A percentile compares a stretch with the other conserved stretches of the same genome.
Evolutionary conservation across 2,888 invertebrate genomes (phyloP).

Genomic region (Aelia acuminata): DNA sequence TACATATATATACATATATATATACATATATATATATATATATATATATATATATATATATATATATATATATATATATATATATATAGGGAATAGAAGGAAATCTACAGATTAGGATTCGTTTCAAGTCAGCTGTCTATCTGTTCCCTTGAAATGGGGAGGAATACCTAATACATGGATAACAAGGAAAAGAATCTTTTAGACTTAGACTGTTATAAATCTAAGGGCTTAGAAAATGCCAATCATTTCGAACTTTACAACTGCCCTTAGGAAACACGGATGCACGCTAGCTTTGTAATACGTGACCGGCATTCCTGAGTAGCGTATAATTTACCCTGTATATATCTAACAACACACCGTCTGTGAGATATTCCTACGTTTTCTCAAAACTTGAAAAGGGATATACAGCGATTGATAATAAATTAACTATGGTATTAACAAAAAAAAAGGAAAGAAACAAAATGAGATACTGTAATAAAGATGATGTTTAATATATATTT

Average conservation of each 20-base stretch:
- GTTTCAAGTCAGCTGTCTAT: neutral
- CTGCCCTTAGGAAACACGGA: slow-evolving; percentile 7
- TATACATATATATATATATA: too few species aligned
- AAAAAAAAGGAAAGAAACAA: neutral
- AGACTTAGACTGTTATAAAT: slow-evolving; percentile 25
- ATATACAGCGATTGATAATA: neutral
- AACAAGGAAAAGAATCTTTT: slow-evolving; percentile 34
- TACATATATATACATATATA: too few species aligned
- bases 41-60: too few species aligned
- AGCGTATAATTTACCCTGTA: slow-evolving; percentile 47
- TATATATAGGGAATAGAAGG: neutral
- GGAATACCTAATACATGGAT: slow-evolving; percentile 21
- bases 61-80: too few species aligned
- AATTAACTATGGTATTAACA: neutral
- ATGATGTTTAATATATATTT: too few species aligned
- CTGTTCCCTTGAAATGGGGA: neutral
- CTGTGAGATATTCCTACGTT: neutral
- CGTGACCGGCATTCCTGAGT: neutral
- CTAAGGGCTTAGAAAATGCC: slow-evolving; percentile 10
- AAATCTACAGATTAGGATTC: neutral
- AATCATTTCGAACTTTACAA: slow-evolving; percentile 44
- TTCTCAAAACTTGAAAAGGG: neutral
- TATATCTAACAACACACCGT: slow-evolving; percentile 20
- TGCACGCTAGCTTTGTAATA: slow-evolving; percentile 10
- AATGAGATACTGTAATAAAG: too few species aligned